A percentile compares a stretch with the other conserved stretches of the same genome.
These are phyloP conservation scores for Enteromius paludinosus DNA, from an alignment of 2,797 vertebrate species.

Conservation along the genomic window DNA sequence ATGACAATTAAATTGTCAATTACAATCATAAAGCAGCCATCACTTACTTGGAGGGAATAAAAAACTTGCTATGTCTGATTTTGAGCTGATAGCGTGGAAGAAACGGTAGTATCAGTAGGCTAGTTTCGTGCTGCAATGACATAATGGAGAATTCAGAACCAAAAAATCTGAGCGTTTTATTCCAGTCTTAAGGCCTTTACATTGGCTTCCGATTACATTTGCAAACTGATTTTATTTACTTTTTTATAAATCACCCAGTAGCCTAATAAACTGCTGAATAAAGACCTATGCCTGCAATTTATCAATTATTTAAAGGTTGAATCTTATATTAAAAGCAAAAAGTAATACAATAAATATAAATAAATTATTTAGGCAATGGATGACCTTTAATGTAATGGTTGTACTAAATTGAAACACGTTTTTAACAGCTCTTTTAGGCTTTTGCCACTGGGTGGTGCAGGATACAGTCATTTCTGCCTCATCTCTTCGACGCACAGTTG, in stretches of 20 bases:
- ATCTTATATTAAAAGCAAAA: background rate
- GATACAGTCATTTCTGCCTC: background rate
- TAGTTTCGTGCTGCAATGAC: background rate
- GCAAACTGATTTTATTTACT: background rate
- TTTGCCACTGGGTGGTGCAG: background rate
- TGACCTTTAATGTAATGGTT: background rate
- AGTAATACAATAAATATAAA: background rate
- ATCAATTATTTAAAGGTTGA: background rate
- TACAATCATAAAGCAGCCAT: background rate
- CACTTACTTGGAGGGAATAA: background rate
- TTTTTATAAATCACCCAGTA: background rate
- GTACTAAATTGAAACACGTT: background rate
- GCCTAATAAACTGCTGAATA: background rate
- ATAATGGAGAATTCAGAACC: background rate
- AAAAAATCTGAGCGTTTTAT: background rate
- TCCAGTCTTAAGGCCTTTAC: background rate
- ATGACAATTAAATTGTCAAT: background rate
- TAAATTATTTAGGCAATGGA: background rate
- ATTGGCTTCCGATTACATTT: background rate
- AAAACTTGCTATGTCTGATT: background rate
- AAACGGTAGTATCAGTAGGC: background rate
- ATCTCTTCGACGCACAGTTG: background rate
- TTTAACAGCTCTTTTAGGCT: background rate
- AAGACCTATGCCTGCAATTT: background rate
- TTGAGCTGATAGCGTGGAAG: background rate